phyloP scores from a whole-genome alignment of 1,140 invertebrate species.

The Lordiphosa collinella region DNA sequence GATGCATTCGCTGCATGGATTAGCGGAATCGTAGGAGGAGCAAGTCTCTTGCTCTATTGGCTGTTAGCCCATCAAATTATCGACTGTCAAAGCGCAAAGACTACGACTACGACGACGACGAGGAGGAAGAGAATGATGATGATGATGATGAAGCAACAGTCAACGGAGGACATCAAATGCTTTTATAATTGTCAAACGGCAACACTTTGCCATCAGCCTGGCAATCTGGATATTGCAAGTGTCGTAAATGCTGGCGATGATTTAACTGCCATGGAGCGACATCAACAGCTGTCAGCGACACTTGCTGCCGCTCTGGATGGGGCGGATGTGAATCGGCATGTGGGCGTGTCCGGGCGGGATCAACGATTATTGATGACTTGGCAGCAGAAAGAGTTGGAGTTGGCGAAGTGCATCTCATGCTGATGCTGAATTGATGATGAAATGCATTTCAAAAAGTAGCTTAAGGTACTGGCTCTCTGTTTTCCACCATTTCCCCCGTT shows the following conservation, averaged over 20 bases:
- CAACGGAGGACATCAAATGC: slow-evolving; percentile 54
- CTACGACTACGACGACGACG: slow-evolving; percentile 13
- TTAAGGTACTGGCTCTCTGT: slow-evolving; percentile 52
- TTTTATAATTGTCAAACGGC: slow-evolving; percentile 78
- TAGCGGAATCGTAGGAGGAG: slow-evolving; percentile 4
- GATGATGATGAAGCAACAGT: slow-evolving; percentile 21
- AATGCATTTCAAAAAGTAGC: slow-evolving; percentile 74
- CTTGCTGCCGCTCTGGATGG: slow-evolving; percentile 29
- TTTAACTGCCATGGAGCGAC: slow-evolving; percentile 40
- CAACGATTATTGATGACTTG: slow-evolving; percentile 76
- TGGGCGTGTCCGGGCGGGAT: slow-evolving; percentile 45
- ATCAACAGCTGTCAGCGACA: slow-evolving; percentile 61
- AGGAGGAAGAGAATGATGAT: slow-evolving; percentile 16
- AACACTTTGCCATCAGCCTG: slow-evolving; percentile 41
- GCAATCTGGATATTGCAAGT: slow-evolving; percentile 46
- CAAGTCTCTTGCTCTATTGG: slow-evolving; percentile 26
- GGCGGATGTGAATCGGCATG: not conserved
- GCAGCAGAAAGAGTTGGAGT: slow-evolving; percentile 23
- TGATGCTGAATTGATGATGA: slow-evolving; percentile 77
- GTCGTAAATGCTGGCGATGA: slow-evolving; percentile 30
- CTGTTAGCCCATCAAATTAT: slow-evolving; percentile 68
- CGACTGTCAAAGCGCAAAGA: slow-evolving; percentile 62
- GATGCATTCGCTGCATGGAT: slow-evolving; percentile 26
- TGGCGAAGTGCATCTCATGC: slow-evolving; percentile 40
- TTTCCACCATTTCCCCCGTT: not conserved